Percentiles rank a stretch among this genome's conserved stretches.
Evolutionary conservation across 2,888 invertebrate species (phyloP).

Genomic region (Macaria notata): DNA sequence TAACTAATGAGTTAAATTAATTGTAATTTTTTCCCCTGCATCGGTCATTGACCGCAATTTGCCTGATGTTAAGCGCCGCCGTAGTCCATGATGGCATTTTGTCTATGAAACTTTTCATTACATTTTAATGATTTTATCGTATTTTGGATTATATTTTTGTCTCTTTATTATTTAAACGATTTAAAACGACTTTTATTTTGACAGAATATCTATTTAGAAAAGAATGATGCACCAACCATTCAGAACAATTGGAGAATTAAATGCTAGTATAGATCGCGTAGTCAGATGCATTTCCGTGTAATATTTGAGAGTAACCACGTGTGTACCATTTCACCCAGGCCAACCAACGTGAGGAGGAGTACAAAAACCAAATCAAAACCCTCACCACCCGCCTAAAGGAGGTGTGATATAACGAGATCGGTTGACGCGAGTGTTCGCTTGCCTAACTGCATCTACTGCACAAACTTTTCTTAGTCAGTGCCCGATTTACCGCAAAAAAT

Average conservation of each 20-base stretch:
- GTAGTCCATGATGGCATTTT: no score
- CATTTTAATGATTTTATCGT: not conserved
- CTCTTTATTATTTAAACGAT: no score
- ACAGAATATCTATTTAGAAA: not conserved
- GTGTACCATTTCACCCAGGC: slow-evolving; percentile 85
- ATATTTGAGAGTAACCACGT: slow-evolving; percentile 45
- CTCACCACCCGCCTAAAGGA: slow-evolving; percentile 99
- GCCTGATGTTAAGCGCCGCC: no score
- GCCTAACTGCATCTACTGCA: slow-evolving; percentile 73
- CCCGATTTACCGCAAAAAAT: slow-evolving; percentile 28
- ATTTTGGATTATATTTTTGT: not conserved
- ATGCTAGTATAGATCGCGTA: slow-evolving; percentile 1
- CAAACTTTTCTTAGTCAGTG: slow-evolving; percentile 48
- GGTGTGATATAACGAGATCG: slow-evolving; percentile 85
- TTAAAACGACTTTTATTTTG: no score
- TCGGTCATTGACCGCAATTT: no score
- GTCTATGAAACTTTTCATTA: not conserved
- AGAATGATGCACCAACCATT: slow-evolving; percentile 73
- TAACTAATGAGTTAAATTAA: no score
- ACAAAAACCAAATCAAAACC: slow-evolving; percentile 99
- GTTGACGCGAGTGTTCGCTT: slow-evolving; percentile 71
- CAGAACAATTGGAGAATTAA: slow-evolving; percentile 1
- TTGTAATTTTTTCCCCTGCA: no score
- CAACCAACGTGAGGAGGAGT: slow-evolving; percentile 99
- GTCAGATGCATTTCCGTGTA: not conserved